phyloP scores from a whole-genome alignment of 1,140 invertebrate species.

The Platyura marginata region DNA sequence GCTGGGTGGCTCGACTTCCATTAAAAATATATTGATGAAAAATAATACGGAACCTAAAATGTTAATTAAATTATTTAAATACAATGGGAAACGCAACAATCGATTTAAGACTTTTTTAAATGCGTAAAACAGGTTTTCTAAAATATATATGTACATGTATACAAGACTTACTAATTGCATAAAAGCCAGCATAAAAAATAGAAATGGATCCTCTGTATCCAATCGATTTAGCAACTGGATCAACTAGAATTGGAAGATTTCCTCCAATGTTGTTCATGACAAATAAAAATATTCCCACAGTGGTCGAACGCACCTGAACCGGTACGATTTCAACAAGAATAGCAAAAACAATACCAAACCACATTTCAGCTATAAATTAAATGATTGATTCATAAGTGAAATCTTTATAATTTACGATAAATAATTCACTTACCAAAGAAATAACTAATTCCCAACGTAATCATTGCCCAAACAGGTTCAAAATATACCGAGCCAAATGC shows the following conservation, averaged over 20 bases:
- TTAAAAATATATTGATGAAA: constrained; percentile 48
- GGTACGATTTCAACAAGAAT: constrained; percentile 77
- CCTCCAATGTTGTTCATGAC: constrained; percentile 88
- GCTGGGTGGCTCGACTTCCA: constrained; percentile 34
- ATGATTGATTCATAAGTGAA: constrained; percentile 2
- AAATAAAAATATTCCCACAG: constrained; percentile 70
- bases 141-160: too few relatives aligned
- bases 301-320: constrained; percentile 56
- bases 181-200: constrained; percentile 73
- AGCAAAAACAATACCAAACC: constrained; percentile 81
- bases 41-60: constrained; percentile 45
- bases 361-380: constrained; percentile 61
- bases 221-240: constrained; percentile 58
- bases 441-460: constrained; percentile 65
- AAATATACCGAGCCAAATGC: constrained; percentile 79
- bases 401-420: constrained; percentile 3
- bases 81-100: neutral
- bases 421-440: constrained; percentile 51
- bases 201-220: constrained; percentile 67
- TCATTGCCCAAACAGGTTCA: constrained; percentile 64
- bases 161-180: constrained; percentile 67
- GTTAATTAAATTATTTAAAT: neutral
- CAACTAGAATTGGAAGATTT: constrained; percentile 73
- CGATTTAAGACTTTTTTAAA: neutral
- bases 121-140: constrained; percentile 1